Base-by-base conservation (phyloP, 2,888 invertebrate genomes). In the Dermolepida albohirtum region DNA sequence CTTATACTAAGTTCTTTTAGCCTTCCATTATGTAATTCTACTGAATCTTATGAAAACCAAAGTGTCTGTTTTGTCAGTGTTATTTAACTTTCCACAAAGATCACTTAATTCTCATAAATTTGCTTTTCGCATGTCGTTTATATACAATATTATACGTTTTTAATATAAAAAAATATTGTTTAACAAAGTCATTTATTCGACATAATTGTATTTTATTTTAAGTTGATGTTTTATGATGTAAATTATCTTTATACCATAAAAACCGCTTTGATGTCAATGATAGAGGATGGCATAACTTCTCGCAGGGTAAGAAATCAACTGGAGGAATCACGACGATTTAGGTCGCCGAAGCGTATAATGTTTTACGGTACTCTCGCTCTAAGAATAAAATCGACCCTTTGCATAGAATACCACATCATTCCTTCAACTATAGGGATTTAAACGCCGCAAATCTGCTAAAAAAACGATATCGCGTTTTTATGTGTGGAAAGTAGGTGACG, bases 291-390 rank as follows among this genome's bases (percentile, higher is more conserved):
- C 44, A 44, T 59, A 59, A 59, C 59, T 44, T 29, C 44, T 59
- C 59, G 27, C 27, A 27, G 59, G 59, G 59, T 47, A 59, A 59
- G 59, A 70, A 71, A 59, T 67, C 69, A 70, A 65, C 68, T 71
- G 69, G 69, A 68, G 68, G 70, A 72, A 71, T 71, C 71, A 68
- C 68, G 68, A 66, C 65, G 70, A 71, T 72, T 71, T 69, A 67
- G 70, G 67, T 69, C 72, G 70, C 70, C 68, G 51, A 59, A 73
- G 70, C 70, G 70, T 67, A 72, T 73, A 74, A 72, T 73, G 71
- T 63, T 68, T 71, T 64, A 68, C 66, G 67, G 66, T 68, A 59
- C 66, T 68, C 71, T 67, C 71, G 65, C 70, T 70, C 67, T 64
- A 67, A 67, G 70, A 72, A 73, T 71, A 69, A 71, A 70, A 72